Evolutionary conservation across 92 coral and sea anemone genomes (phyloP).

Genomic region (Epizoanthus stellaris): DNA sequence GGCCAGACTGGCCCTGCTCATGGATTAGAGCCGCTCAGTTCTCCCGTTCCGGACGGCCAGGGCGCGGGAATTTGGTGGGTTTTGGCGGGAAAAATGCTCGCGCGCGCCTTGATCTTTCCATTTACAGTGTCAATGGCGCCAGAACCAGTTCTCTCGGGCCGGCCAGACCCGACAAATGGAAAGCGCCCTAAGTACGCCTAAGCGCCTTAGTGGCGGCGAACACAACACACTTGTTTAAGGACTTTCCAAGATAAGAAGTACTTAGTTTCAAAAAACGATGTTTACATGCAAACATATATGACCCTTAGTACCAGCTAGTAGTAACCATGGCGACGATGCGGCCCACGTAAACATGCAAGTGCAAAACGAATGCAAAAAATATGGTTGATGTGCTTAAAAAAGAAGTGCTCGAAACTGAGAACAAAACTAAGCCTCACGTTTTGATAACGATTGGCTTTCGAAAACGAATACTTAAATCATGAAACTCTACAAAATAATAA

Average conservation of each 20-base stretch:
- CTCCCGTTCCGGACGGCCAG: too few relatives aligned
- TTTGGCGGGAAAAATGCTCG: too few relatives aligned
- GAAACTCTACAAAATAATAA: background rate
- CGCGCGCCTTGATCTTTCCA: too few relatives aligned
- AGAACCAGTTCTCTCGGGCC: too few relatives aligned
- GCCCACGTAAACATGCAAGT: slow-evolving; percentile 38
- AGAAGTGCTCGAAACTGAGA: slow-evolving; percentile 6
- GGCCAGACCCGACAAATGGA: too few relatives aligned
- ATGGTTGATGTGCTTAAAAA: slow-evolving; percentile 1
- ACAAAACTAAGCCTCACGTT: background rate
- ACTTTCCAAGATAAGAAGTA: background rate
- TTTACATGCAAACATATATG: background rate
- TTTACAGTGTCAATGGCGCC: too few relatives aligned
- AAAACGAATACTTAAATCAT: slow-evolving; percentile 19
- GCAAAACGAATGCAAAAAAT: slow-evolving; percentile 41
- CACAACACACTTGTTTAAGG: background rate
- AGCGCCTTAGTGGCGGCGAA: background rate
- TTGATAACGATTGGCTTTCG: background rate
- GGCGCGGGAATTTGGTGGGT: too few relatives aligned
- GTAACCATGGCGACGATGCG: slow-evolving; percentile 18
- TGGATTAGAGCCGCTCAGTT: too few relatives aligned
- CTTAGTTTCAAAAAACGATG: background rate
- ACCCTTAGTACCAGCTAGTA: slow-evolving; percentile 3
- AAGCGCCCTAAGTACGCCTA: too few relatives aligned
- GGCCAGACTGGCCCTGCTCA: too few relatives aligned